These are phyloP conservation scores for Bimastos eiseni DNA, from an alignment of 2,888 invertebrate genomes.

Conservation along the genomic window DNA sequence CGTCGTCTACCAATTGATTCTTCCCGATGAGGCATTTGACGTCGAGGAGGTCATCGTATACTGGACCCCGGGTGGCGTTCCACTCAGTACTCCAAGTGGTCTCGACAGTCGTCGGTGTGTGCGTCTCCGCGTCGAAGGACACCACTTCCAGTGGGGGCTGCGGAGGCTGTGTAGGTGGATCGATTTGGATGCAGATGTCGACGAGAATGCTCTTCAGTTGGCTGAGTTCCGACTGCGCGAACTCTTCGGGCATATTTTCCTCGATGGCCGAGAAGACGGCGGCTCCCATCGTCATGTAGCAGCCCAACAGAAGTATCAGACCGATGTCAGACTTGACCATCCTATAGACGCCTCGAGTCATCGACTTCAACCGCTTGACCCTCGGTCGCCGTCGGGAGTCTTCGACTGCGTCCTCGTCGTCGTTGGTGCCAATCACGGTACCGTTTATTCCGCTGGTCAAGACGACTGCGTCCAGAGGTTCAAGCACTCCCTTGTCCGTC, in stretches of 20 bases:
- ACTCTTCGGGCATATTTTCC: neutral
- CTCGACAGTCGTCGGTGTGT: neutral
- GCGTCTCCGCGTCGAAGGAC: too few species aligned
- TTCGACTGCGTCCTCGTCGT: neutral
- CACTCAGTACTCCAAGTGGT: neutral
- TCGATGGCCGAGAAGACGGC: slow-evolving; percentile 30
- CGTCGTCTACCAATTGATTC: neutral
- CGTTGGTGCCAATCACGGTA: neutral
- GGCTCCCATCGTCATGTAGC: slow-evolving; percentile 31
- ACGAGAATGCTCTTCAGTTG: neutral
- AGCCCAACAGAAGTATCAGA: slow-evolving; percentile 32
- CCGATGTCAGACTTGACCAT: slow-evolving; percentile 38
- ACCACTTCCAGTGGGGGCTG: too few species aligned
- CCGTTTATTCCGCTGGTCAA: neutral
- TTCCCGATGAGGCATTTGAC: neutral
- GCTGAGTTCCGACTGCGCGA: neutral
- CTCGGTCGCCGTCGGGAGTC: neutral
- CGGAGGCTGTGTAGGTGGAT: too few species aligned
- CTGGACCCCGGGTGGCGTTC: neutral
- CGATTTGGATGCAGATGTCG: neutral
- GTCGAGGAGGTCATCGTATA: neutral
- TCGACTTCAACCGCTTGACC: neutral
- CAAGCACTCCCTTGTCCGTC: neutral
- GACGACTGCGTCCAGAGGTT: neutral
- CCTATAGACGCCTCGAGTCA: slow-evolving; percentile 25